Evolutionary conservation across 2,113 vertebrate genomes (phyloP), one percentile per base, ranked within the genome.

Genomic region (Syrmaticus mikado): DNA sequence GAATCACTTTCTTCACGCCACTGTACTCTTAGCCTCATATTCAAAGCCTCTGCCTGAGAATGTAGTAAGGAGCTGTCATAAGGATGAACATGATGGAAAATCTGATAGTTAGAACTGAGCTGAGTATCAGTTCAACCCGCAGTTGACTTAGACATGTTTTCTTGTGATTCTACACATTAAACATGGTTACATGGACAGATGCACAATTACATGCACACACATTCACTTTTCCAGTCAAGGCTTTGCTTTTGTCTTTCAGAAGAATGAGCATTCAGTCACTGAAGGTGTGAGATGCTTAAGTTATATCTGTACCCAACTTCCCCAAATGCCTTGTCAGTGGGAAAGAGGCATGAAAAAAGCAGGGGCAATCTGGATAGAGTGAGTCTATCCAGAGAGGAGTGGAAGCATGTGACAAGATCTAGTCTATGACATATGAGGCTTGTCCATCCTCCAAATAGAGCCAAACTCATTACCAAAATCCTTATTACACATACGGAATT

Each of bases 1-100:
- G 89, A 97, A 97, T 97, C 94, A 91, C 89, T 93, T 97, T 94
- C 91, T 98, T 97, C 96, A 97, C 66, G 89, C 58, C 70, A 93
- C 90, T 96, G 77, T 95, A 95, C 81, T 94, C 80, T 57, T 86
- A 94, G 91, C 87, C 85, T 96, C 83, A 81, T 91, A 95, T 95
- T 95, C 78, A 87, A 96, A 97, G 82, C 55, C 75, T 95, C 70
- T 95, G 80, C 89, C 81, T 94, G 85, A 60, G 78, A 80, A 43
- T 57, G 64, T 76, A 86, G 74, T 85, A 91, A 94, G 89, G 61
- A 81, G 38, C 48, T 94, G 45, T 53, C 96, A 70, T 80, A 96
- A 94, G 79, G 94, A 94, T 92, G 94, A 97, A 96, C 67, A 9
- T 50, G 72, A 80, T 68, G 74, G 22, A 52, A 97, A 92, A 94